A percentile compares a stretch with the other conserved stretches of the same genome.
These are phyloP conservation scores for Dichetophora obliterata DNA, from an alignment of 2,888 invertebrate species.

Conservation along the genomic window DNA sequence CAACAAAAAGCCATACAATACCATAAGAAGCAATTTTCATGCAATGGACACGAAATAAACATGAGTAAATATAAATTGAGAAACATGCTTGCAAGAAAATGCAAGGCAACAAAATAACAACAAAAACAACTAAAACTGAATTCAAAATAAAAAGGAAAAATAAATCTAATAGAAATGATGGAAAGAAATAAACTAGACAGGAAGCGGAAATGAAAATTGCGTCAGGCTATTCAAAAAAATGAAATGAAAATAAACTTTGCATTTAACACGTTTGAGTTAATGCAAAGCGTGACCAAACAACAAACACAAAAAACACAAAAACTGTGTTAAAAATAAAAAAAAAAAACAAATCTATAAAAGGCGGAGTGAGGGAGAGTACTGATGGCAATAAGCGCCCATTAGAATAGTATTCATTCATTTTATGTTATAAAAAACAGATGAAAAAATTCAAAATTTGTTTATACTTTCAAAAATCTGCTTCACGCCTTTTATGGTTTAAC, in stretches of 20 bases:
- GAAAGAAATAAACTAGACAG: background rate
- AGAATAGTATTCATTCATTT: no score
- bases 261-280: slow-evolving; percentile 57
- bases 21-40: slow-evolving; percentile 28
- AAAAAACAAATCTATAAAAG: slow-evolving; percentile 20
- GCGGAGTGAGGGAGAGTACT: no score
- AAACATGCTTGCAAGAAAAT: slow-evolving; percentile 9
- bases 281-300: slow-evolving; percentile 33
- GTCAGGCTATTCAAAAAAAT: slow-evolving; percentile 7
- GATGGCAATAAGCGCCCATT: background rate
- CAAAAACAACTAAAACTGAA: background rate
- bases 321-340: slow-evolving; percentile 44
- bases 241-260: slow-evolving; percentile 48
- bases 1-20: background rate
- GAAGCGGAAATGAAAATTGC: slow-evolving; percentile 26
- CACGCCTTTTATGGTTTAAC: no score
- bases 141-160: background rate
- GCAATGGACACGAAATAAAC: slow-evolving; percentile 29
- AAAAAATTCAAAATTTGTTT: no score
- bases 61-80: slow-evolving; percentile 19
- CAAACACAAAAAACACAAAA: no score
- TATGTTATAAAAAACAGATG: no score
- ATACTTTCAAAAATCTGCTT: no score
- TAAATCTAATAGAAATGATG: background rate
- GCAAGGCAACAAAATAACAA: background rate